Conservation (phyloP, 2,113 vertebrate genomes). For the Triplophysa siluroides region DNA sequence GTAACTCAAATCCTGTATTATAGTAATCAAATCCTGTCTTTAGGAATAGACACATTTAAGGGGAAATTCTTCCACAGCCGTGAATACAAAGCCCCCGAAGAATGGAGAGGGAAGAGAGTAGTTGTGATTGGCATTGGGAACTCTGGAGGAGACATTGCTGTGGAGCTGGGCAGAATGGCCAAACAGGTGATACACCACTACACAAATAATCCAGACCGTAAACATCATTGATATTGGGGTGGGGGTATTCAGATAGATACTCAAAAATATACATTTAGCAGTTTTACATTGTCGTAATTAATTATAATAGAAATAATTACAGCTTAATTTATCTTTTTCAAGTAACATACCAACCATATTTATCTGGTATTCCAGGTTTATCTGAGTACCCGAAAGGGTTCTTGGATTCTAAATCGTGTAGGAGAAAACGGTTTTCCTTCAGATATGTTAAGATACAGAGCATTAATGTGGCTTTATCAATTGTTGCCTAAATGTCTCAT, state of each 20-base stretch:
- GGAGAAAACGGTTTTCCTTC: slow-evolving; percentile 72
- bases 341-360: neutral
- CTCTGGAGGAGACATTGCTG: slow-evolving; percentile 89
- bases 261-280: too few relatives aligned
- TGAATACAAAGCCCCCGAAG: slow-evolving; percentile 82
- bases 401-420: slow-evolving; percentile 86
- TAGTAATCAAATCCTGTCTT: neutral
- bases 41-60: slow-evolving; percentile 86
- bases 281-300: too few relatives aligned
- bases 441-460: slow-evolving; percentile 73
- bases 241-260: too few relatives aligned
- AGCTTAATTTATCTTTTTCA: too few relatives aligned
- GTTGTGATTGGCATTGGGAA: slow-evolving; percentile 90
- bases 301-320: too few relatives aligned
- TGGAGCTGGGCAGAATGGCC: slow-evolving; percentile 86
- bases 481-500: slow-evolving; percentile 67
- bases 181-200: slow-evolving; percentile 78
- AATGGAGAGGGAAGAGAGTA: slow-evolving; percentile 80
- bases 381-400: slow-evolving; percentile 88
- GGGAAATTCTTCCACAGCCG: slow-evolving; percentile 88
- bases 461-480: slow-evolving; percentile 25
- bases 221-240: too few relatives aligned
- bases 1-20: too few relatives aligned
- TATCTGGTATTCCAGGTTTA: slow-evolving; percentile 77
- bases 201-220: neutral